Conservation (phyloP, 2,797 vertebrate genomes). For the Macropodus opercularis region DNA sequence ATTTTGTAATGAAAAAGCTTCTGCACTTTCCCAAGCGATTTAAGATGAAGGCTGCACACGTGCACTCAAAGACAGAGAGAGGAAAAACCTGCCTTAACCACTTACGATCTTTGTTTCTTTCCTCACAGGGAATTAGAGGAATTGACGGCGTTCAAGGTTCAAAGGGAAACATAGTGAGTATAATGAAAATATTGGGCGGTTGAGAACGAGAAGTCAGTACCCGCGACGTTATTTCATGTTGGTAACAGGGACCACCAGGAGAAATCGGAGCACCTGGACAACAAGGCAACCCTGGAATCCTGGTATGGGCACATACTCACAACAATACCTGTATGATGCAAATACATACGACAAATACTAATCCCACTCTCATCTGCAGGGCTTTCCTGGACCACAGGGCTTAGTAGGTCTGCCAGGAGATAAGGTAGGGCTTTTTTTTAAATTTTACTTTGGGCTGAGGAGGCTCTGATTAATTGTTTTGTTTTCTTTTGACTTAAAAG, state of each 20-base stretch:
- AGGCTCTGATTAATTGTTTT: background rate
- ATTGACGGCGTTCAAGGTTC: conserved; percentile 92
- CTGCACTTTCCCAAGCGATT: background rate
- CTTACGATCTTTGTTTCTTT: conserved; percentile 16
- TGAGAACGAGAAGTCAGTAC: background rate
- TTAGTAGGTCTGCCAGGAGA: conserved; percentile 93
- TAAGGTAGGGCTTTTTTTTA: conserved; percentile 81
- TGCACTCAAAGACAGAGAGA: background rate
- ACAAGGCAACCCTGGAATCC: conserved; percentile 93
- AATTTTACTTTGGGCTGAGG: background rate
- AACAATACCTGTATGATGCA: background rate
- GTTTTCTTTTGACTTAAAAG: conserved; percentile 71
- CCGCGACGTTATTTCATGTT: conserved; percentile 24
- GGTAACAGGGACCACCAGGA: conserved; percentile 86
- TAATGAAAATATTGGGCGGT: background rate
- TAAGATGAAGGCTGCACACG: background rate
- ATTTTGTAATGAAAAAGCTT: conserved; percentile 19
- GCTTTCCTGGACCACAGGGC: conserved; percentile 96
- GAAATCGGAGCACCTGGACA: conserved; percentile 93
- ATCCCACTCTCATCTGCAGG: conserved; percentile 76
- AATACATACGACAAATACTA: conserved; percentile 11
- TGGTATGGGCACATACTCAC: conserved; percentile 76
- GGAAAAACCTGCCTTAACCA: background rate
- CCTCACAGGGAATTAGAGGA: conserved; percentile 88
- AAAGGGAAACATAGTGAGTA: conserved; percentile 92